A percentile compares a stretch with the other conserved stretches of the same genome.
phyloP scores from a whole-genome alignment of 2,797 vertebrate genomes.

The Epinephelus awoara region DNA sequence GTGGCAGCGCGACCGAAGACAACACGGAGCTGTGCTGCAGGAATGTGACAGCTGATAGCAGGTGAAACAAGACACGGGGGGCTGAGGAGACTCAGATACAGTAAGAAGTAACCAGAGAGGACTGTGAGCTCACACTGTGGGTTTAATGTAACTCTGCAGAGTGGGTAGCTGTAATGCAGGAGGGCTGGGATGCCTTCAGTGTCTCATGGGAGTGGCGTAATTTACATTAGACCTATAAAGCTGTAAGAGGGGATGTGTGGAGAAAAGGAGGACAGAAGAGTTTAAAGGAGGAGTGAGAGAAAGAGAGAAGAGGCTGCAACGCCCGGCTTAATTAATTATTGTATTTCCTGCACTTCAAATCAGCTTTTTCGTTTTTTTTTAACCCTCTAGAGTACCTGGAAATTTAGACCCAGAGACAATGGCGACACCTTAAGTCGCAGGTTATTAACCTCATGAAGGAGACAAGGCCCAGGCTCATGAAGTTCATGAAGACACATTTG shows the following conservation, averaged over 20 bases:
- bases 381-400: neutral
- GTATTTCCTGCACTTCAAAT: neutral
- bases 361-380: neutral
- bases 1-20: neutral
- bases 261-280: neutral
- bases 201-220: conserved; percentile 53
- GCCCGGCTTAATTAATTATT: neutral
- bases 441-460: no score
- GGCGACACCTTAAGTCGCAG: neutral
- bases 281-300: neutral
- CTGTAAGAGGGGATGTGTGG: conserved; percentile 19
- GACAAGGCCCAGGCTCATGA: neutral
- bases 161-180: conserved; percentile 43
- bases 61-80: conserved; percentile 38
- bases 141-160: conserved; percentile 49
- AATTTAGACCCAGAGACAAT: neutral
- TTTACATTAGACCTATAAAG: conserved; percentile 65
- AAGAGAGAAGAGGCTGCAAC: neutral
- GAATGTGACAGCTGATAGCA: conserved; percentile 34
- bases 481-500: neutral
- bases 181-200: conserved; percentile 47
- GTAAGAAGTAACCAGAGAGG: conserved; percentile 47
- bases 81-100: conserved; percentile 18
- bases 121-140: conserved; percentile 41
- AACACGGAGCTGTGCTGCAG: neutral